Conservation (phyloP, 2,888 invertebrate species). For the Acheta domesticus region DNA sequence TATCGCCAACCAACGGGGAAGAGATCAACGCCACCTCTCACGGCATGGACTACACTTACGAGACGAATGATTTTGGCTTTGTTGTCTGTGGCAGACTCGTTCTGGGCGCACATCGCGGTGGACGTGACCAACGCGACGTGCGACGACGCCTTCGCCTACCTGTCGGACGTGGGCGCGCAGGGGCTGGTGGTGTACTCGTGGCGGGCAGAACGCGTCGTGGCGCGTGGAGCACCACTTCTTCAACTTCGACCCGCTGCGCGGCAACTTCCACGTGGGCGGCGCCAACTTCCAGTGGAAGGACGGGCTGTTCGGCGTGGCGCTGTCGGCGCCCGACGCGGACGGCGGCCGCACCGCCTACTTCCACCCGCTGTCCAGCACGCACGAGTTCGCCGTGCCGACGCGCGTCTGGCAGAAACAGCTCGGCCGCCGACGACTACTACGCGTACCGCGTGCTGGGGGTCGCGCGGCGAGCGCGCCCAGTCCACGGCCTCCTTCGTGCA, state of each 20-base stretch:
- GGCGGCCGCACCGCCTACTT: constrained; percentile 72
- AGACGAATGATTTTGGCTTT: no score
- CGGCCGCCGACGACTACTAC: constrained; percentile 40
- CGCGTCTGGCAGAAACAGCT: constrained; percentile 61
- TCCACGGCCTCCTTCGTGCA: constrained; percentile 71
- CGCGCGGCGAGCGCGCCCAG: constrained; percentile 67
- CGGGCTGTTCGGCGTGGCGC: constrained; percentile 70
- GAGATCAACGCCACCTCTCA: no score
- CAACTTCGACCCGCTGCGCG: constrained; percentile 66
- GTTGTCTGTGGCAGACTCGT: constrained; percentile 56
- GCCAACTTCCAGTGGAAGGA: constrained; percentile 72
- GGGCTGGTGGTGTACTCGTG: constrained; percentile 75
- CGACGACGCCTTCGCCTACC: constrained; percentile 70
- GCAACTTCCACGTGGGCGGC: constrained; percentile 69
- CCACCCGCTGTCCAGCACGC: constrained; percentile 72
- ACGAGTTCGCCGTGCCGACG: constrained; percentile 73
- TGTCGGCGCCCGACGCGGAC: constrained; percentile 61
- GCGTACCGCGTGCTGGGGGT: constrained; percentile 62
- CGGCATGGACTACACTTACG: no score
- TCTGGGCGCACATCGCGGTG: constrained; percentile 76
- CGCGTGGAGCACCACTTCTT: constrained; percentile 66
- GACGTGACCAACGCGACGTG: constrained; percentile 68
- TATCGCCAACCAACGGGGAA: no score
- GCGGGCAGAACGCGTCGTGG: constrained; percentile 71
- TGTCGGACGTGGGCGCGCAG: constrained; percentile 68